Evolutionary conservation across 92 coral and sea anemone genomes (phyloP).

Genomic region (Heteractis magnifica): DNA sequence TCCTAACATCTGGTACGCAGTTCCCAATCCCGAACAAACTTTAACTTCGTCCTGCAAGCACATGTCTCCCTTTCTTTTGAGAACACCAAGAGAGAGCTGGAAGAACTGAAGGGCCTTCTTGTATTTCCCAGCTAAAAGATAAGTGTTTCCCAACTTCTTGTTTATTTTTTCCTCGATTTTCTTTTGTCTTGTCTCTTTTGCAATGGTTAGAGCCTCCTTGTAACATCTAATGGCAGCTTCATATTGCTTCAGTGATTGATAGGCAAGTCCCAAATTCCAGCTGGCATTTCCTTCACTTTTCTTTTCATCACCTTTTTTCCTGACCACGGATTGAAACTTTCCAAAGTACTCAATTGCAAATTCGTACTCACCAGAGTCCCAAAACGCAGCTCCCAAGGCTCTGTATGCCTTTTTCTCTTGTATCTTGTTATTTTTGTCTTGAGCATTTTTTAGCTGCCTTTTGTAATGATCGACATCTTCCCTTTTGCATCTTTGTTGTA

Average conservation of each 20-base stretch:
- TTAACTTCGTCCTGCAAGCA: background rate
- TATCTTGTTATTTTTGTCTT: background rate
- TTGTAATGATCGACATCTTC: background rate
- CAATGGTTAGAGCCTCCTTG: background rate
- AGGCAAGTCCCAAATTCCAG: background rate
- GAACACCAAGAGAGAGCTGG: background rate
- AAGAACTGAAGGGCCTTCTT: constrained; percentile 3
- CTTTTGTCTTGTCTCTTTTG: constrained; percentile 9
- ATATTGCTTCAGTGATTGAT: background rate
- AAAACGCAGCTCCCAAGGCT: background rate
- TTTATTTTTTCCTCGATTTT: background rate
- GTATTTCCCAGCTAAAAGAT: background rate
- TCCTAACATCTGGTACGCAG: background rate
- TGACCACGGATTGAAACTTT: background rate
- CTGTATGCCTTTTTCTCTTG: background rate
- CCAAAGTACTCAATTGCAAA: background rate
- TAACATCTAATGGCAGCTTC: background rate
- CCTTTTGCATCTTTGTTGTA: background rate
- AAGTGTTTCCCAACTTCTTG: background rate
- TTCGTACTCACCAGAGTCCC: background rate
- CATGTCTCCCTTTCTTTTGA: constrained; percentile 4
- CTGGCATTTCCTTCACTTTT: background rate
- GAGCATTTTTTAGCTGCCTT: background rate
- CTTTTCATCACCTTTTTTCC: background rate
- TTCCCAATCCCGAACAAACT: background rate